Percentiles rank a stretch among this genome's conserved stretches.
Evolutionary conservation across 2,888 invertebrate genomes (phyloP).

Genomic region (Dynastes grantii): DNA sequence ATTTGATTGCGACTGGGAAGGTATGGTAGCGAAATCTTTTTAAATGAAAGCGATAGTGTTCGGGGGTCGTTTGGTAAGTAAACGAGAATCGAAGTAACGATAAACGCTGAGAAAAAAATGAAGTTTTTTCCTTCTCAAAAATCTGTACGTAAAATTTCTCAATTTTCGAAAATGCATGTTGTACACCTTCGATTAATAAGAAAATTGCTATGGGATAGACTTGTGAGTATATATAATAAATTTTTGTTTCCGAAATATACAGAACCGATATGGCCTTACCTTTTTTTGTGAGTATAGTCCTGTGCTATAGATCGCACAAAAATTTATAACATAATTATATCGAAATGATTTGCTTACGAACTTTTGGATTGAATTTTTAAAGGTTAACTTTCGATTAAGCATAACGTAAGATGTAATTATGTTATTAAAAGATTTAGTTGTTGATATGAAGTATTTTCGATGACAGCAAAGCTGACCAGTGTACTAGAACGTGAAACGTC

Average conservation of each 20-base stretch:
- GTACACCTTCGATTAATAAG: slow-evolving; percentile 7
- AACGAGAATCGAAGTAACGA: slow-evolving; percentile 32
- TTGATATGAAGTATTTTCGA: neutral
- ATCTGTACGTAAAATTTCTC: slow-evolving; percentile 4
- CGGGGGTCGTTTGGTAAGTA: slow-evolving; percentile 61
- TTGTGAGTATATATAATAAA: slow-evolving; percentile 45
- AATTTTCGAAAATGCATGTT: slow-evolving; percentile 46
- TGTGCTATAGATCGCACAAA: slow-evolving; percentile 22
- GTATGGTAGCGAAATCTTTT: slow-evolving; percentile 56
- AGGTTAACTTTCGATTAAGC: neutral
- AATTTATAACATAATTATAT: slow-evolving; percentile 40
- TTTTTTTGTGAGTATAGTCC: slow-evolving; percentile 47
- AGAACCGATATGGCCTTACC: slow-evolving; percentile 34
- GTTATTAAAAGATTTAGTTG: neutral
- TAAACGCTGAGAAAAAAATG: neutral
- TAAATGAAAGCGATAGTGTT: slow-evolving; percentile 50
- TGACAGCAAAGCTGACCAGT: neutral
- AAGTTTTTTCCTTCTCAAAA: neutral
- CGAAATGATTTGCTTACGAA: neutral
- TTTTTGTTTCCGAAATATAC: slow-evolving; percentile 28
- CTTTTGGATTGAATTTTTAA: neutral
- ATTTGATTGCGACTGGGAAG: slow-evolving; percentile 57
- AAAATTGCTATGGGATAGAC: neutral
- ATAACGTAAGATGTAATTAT: slow-evolving; percentile 21
- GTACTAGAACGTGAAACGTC: slow-evolving; percentile 12